Evolutionary conservation across 2,888 invertebrate species (phyloP).

Genomic region (Tridacna gigas): DNA sequence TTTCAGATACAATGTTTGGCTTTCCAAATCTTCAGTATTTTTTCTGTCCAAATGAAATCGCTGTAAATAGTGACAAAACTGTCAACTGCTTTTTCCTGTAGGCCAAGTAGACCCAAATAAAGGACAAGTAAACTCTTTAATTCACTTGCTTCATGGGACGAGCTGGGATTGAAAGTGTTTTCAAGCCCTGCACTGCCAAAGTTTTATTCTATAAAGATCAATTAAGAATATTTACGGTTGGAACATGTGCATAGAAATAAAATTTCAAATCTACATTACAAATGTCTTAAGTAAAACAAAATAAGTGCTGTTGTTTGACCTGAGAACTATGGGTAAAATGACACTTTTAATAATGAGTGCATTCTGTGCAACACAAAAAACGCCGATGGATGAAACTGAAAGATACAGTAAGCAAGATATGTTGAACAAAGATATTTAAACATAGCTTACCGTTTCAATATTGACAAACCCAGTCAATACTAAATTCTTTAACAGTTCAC

Average conservation of each 20-base stretch:
- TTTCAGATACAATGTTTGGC: background rate
- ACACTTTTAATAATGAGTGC: no score
- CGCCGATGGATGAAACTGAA: no score
- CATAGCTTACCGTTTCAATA: constrained; percentile 93
- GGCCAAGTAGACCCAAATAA: background rate
- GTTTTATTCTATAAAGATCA: no score
- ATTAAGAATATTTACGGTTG: no score
- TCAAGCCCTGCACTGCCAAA: no score
- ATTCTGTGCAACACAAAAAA: no score
- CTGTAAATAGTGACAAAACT: background rate
- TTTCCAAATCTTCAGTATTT: background rate
- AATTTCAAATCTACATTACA: no score
- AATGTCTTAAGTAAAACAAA: no score
- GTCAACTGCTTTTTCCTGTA: background rate
- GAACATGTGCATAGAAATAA: no score
- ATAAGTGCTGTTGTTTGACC: no score
- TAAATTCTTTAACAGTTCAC: constrained; percentile 98
- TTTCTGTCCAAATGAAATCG: background rate
- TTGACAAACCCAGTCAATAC: constrained; percentile 96
- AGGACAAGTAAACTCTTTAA: background rate
- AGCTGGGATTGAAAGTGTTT: no score
- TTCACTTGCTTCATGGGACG: background rate
- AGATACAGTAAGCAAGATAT: background rate
- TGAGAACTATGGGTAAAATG: no score
- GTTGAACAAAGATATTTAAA: background rate